phyloP scores from a whole-genome alignment of 2,113 vertebrate species.

The Periophthalmodon schlosseri region DNA sequence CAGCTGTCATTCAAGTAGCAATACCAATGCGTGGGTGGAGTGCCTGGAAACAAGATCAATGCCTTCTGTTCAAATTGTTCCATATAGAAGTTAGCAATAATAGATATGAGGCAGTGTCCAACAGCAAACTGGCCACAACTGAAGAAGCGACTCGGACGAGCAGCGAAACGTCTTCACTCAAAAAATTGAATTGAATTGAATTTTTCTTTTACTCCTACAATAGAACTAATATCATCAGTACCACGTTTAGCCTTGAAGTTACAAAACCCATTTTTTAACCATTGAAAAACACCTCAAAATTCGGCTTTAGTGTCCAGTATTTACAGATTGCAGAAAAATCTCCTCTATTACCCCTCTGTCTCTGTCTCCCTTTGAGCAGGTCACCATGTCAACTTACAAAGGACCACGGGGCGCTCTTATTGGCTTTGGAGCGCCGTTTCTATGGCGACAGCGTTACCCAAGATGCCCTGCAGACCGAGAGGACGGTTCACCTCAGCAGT shows the following conservation, averaged over 20 bases:
- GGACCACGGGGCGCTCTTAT: slow-evolving; percentile 76
- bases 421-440: slow-evolving; percentile 86
- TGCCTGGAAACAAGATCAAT: no score
- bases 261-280: not conserved
- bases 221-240: not conserved
- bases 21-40: no score
- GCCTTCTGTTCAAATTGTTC: no score
- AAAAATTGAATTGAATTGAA: no score
- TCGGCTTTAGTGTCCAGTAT: not conserved
- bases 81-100: no score
- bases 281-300: not conserved
- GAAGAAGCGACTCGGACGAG: no score
- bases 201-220: not conserved
- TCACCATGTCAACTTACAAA: slow-evolving; percentile 82
- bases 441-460: slow-evolving; percentile 84
- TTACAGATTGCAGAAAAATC: not conserved
- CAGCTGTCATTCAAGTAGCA: no score
- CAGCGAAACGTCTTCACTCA: no score
- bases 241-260: no score
- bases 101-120: no score
- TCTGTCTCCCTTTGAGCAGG: slow-evolving; percentile 63
- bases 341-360: not conserved
- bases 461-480: slow-evolving; percentile 69
- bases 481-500: slow-evolving; percentile 80
- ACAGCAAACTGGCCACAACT: no score